Evolutionary conservation across 2,113 vertebrate genomes (phyloP).

Genomic region (Psammodynastes pulverulentus): DNA sequence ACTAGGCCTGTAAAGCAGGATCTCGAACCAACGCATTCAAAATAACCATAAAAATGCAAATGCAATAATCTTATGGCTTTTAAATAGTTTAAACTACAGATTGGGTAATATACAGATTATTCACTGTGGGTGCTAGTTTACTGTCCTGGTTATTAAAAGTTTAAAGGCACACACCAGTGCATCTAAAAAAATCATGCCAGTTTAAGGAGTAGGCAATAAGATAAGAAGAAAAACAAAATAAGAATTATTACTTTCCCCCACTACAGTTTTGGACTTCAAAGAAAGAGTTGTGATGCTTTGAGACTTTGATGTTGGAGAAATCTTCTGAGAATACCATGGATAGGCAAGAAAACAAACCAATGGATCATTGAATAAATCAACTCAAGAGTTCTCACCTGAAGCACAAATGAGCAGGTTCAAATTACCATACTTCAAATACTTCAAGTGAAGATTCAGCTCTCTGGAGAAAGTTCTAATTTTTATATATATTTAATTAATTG

Average conservation of each 20-base stretch:
- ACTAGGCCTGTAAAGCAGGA: not conserved
- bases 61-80: not conserved
- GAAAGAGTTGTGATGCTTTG: not conserved
- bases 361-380: not conserved
- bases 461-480: not conserved
- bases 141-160: not conserved
- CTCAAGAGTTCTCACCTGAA: not conserved
- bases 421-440: not conserved
- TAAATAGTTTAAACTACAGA: not conserved
- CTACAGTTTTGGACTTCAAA: not conserved
- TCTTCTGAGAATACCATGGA: not conserved
- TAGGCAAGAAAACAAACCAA: not conserved
- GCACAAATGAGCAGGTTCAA: not conserved
- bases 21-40: not conserved
- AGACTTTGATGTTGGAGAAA: not conserved
- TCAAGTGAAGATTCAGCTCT: not conserved
- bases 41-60: not conserved
- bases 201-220: not conserved
- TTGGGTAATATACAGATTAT: not conserved
- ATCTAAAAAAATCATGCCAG: not conserved
- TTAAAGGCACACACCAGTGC: not conserved
- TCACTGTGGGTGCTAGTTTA: not conserved
- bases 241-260: not conserved
- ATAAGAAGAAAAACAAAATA: not conserved
- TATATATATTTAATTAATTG: not conserved